A percentile compares a stretch with the other conserved stretches of the same genome.
These are phyloP conservation scores for Periophthalmus magnuspinnatus DNA, from an alignment of 2,797 vertebrate species.

Conservation along the genomic window DNA sequence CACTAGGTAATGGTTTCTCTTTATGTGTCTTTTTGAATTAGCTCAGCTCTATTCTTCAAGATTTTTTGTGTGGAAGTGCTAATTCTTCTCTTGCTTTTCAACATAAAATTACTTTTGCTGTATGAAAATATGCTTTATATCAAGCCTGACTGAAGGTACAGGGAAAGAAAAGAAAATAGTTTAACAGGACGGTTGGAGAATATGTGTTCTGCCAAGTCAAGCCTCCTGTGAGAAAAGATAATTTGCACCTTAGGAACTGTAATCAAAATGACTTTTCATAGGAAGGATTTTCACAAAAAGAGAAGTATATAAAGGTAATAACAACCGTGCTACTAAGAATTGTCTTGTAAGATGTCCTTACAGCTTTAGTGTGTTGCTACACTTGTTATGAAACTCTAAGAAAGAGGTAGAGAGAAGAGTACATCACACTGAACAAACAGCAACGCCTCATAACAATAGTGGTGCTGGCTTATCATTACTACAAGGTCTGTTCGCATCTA, in stretches of 20 bases:
- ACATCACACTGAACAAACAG: background rate
- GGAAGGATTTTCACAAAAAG: background rate
- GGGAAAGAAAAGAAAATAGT: constrained; percentile 31
- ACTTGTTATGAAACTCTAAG: background rate
- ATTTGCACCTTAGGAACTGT: constrained; percentile 8
- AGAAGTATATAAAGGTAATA: background rate
- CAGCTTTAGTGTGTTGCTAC: background rate
- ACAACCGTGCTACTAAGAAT: background rate
- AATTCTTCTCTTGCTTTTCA: constrained; percentile 51
- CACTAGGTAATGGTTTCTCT: constrained; percentile 60
- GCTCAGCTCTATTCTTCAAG: constrained; percentile 46
- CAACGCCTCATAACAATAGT: constrained; percentile 32
- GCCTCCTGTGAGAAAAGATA: background rate
- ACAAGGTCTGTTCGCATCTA: constrained; percentile 34
- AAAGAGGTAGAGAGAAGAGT: background rate
- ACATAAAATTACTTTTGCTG: constrained; percentile 51
- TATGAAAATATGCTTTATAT: constrained; percentile 42
- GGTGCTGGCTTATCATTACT: constrained; percentile 38
- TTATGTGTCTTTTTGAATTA: constrained; percentile 49
- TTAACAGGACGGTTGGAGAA: constrained; percentile 43
- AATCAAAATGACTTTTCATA: constrained; percentile 19
- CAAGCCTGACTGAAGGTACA: constrained; percentile 48
- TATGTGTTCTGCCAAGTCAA: constrained; percentile 23
- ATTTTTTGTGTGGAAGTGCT: constrained; percentile 40
- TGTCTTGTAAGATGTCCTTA: background rate